These are phyloP conservation scores for Drosophila leontia DNA, from an alignment of 1,140 invertebrate species.

Conservation along the genomic window DNA sequence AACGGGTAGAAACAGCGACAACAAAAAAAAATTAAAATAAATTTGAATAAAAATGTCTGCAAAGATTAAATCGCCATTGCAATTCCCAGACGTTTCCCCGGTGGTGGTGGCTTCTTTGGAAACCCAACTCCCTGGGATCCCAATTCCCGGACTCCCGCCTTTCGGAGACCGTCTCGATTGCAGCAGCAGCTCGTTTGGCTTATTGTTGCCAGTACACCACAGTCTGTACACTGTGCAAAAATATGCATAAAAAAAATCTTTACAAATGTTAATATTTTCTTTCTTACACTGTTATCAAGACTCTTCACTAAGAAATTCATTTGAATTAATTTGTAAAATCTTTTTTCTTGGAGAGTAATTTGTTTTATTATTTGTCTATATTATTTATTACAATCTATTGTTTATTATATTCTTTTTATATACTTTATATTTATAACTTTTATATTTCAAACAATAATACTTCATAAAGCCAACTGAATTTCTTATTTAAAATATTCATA, in stretches of 20 bases:
- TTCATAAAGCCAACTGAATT: too few relatives aligned
- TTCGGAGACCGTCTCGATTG: slow-evolving; percentile 8
- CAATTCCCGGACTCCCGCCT: neutral
- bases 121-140: neutral
- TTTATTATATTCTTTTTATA: too few relatives aligned
- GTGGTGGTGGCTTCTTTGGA: slow-evolving; percentile 2
- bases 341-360: too few relatives aligned
- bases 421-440: too few relatives aligned
- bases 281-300: neutral
- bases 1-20: slow-evolving; percentile 8
- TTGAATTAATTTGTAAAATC: too few relatives aligned
- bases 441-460: too few relatives aligned
- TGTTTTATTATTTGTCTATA: too few relatives aligned
- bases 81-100: slow-evolving; percentile 71
- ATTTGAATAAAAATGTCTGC: slow-evolving; percentile 82
- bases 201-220: slow-evolving; percentile 49
- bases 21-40: slow-evolving; percentile 73
- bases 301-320: neutral
- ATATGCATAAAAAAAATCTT: neutral
- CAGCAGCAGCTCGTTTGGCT: slow-evolving; percentile 56
- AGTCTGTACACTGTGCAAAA: neutral
- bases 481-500: too few relatives aligned
- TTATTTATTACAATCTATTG: too few relatives aligned
- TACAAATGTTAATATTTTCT: neutral
- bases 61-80: slow-evolving; percentile 83